phyloP scores from a whole-genome alignment of 2,888 invertebrate species.

The Pollenia griseotomentosa region DNA sequence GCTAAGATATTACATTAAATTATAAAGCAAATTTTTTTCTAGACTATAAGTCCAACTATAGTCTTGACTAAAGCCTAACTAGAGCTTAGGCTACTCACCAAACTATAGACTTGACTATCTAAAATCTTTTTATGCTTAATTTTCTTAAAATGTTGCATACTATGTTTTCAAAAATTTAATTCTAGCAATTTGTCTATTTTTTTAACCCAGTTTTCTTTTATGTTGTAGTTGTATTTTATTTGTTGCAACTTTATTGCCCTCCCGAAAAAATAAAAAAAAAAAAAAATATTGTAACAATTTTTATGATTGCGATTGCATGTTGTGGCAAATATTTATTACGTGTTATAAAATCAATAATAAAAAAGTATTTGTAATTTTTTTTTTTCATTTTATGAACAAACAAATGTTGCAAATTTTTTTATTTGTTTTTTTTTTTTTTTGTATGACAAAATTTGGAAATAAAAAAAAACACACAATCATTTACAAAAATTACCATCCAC shows the following conservation, averaged over 20 bases:
- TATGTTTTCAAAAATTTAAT: not conserved
- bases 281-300: conserved; percentile 46
- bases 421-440: not conserved
- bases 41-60: too few species aligned
- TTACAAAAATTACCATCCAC: conserved; percentile 53
- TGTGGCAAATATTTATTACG: conserved; percentile 71
- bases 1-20: too few species aligned
- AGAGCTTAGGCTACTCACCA: too few species aligned
- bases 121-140: not conserved
- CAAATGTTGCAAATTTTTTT: conserved; percentile 44
- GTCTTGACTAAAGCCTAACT: too few species aligned
- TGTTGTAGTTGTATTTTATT: not conserved
- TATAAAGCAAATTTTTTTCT: too few species aligned
- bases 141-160: not conserved
- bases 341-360: conserved; percentile 72
- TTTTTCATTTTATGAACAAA: conserved; percentile 24
- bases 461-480: conserved; percentile 42
- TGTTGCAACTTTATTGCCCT: conserved; percentile 37
- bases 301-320: conserved; percentile 63
- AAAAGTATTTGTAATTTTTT: conserved; percentile 31
- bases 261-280: conserved; percentile 8
- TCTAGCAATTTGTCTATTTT: not conserved
- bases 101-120: not conserved
- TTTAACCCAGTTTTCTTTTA: conserved; percentile 15
- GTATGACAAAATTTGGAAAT: conserved; percentile 27